Conservation (phyloP, 2,113 vertebrate genomes). For the Corythoichthys intestinalis region DNA sequence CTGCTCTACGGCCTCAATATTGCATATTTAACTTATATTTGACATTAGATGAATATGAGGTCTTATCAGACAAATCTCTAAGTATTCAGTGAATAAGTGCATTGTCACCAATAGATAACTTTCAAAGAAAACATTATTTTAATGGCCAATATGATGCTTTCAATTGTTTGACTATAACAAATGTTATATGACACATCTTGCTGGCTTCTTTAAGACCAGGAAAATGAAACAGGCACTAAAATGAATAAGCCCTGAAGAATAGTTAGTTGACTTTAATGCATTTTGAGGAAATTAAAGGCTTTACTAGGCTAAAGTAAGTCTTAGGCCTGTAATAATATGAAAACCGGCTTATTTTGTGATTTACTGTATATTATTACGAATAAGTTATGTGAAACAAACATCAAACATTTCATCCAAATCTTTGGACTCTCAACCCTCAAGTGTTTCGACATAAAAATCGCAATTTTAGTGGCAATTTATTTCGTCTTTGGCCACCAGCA, state of each 20-base stretch:
- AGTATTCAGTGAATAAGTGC: background rate
- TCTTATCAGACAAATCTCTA: background rate
- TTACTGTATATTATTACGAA: background rate
- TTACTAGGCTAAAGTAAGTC: background rate
- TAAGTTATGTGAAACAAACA: background rate
- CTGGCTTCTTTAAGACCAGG: background rate
- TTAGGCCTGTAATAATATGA: background rate
- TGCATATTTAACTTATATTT: background rate
- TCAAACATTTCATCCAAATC: slow-evolving; percentile 2
- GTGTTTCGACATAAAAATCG: slow-evolving; percentile 5
- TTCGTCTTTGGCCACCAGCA: slow-evolving; percentile 28
- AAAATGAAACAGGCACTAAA: background rate
- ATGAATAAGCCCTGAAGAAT: background rate
- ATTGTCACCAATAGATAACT: background rate
- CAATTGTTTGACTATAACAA: background rate
- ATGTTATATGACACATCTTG: background rate
- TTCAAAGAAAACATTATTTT: background rate
- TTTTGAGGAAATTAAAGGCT: background rate
- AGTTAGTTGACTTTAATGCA: background rate
- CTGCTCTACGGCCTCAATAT: slow-evolving; percentile 2
- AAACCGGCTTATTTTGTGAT: background rate
- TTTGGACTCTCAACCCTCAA: slow-evolving; percentile 23
- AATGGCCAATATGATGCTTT: background rate
- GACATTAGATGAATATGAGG: background rate
- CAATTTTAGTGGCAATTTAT: slow-evolving; percentile 14